Base-by-base conservation (phyloP, 2,888 invertebrate genomes). In the Aquatica leii region DNA sequence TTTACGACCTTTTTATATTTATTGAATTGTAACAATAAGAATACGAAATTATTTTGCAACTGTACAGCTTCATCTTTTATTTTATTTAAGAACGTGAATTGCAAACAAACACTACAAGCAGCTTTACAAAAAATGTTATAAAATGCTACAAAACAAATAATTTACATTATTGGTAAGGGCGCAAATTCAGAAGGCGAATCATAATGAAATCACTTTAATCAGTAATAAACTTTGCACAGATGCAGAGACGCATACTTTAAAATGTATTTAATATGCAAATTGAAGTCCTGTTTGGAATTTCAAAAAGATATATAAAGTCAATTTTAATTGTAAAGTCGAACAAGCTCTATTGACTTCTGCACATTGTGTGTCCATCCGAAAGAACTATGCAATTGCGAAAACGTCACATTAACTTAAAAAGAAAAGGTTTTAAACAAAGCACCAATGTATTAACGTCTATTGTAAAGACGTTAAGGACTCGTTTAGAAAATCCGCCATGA, bases 301-400 rank as follows among this genome's bases (percentile, higher is more conserved):
- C 73, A 73, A 75, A 71, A 71, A 74, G 72, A 75, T 72, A 59
- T 59, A 74, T 72, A 74, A 74, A 74, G 74, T 73, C 73, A 71
- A 68, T 74, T 75, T 74, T 77, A 77, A 77, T 77, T 76, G 75
- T 69, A 69, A 46, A 70, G 68, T 70, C 56, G 58, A 53, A 65
- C 59, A 55, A 37, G 58, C 56, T 53, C 53, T 53, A 17, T 35
- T 41, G 55, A 56, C 51, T 65, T 52, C 21, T 56, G 35, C 61
- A 65, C 58, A 65, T 65, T 65, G 68, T 69, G 66, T 66, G 68
- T 65, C 66, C 58, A 59, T 69, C 68, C 49, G 54, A 62, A 55
- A 58, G 60, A 66, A 53, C 46, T 50, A 62, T 60, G 60, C 60
- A 61, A 65, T 65, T 56, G 60, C 40, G 37, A 49, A 51, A 31